Evolutionary conservation across 2,113 vertebrate species (phyloP).

Genomic region (Ictalurus furcatus): DNA sequence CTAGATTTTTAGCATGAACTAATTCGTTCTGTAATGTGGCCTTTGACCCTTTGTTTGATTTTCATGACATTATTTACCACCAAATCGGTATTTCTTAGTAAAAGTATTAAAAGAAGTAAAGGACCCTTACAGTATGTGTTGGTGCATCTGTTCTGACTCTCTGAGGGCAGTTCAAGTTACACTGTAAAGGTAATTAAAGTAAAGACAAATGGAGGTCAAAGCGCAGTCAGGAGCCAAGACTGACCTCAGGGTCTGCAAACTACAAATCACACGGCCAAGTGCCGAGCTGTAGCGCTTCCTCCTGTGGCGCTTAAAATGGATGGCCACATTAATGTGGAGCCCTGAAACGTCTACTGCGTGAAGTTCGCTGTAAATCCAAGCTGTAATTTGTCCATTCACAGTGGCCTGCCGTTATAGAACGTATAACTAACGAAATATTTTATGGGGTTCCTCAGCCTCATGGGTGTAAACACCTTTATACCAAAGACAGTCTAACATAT

Average conservation of each 20-base stretch:
- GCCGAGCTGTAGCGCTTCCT: neutral
- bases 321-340: neutral
- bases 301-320: neutral
- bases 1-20: neutral
- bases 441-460: neutral
- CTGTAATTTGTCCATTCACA: neutral
- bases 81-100: neutral
- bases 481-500: neutral
- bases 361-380: neutral
- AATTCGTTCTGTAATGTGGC: neutral
- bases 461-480: neutral
- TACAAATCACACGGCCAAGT: constrained; percentile 6
- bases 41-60: neutral
- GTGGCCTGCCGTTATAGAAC: neutral
- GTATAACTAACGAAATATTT: neutral
- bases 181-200: constrained; percentile 3
- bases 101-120: neutral
- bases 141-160: neutral
- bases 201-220: constrained; percentile 15
- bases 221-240: neutral
- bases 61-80: neutral
- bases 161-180: neutral
- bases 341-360: neutral
- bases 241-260: neutral
- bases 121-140: too few species aligned